Evolutionary conservation across 2,797 vertebrate genomes (phyloP).

Genomic region (Xerus rutilus): DNA sequence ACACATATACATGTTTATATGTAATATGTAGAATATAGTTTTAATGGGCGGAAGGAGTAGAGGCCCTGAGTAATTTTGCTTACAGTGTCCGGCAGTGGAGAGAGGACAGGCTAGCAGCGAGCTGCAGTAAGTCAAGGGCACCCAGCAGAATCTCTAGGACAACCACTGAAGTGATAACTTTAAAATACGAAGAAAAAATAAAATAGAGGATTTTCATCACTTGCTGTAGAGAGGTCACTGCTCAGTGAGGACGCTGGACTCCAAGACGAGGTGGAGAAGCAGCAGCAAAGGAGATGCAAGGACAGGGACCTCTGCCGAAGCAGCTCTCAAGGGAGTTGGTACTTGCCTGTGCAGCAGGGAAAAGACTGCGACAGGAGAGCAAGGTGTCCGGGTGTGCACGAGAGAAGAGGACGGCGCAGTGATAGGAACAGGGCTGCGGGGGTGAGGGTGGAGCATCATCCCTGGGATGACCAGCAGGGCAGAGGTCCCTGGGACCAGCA

Average conservation of each 20-base stretch:
- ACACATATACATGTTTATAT: not conserved
- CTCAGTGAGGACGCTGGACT: not conserved
- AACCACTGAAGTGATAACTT: not conserved
- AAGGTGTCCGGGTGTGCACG: too few species aligned
- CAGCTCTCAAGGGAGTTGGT: too few species aligned
- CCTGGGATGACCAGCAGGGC: too few species aligned
- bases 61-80: not conserved
- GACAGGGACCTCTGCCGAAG: too few species aligned
- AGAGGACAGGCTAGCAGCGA: not conserved
- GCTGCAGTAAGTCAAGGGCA: not conserved
- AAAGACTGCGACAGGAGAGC: too few species aligned
- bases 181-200: not conserved
- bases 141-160: not conserved
- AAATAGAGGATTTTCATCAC: not conserved
- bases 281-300: too few species aligned
- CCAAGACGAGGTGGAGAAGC: accelerated
- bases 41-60: not conserved
- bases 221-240: not conserved
- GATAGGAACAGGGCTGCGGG: not conserved
- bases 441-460: too few species aligned
- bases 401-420: too few species aligned
- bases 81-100: not conserved
- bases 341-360: too few species aligned
- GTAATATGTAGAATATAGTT: too few species aligned
- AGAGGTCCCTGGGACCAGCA: not conserved